phyloP scores from a whole-genome alignment of 2,113 vertebrate species.

The Haemorhous mexicanus region DNA sequence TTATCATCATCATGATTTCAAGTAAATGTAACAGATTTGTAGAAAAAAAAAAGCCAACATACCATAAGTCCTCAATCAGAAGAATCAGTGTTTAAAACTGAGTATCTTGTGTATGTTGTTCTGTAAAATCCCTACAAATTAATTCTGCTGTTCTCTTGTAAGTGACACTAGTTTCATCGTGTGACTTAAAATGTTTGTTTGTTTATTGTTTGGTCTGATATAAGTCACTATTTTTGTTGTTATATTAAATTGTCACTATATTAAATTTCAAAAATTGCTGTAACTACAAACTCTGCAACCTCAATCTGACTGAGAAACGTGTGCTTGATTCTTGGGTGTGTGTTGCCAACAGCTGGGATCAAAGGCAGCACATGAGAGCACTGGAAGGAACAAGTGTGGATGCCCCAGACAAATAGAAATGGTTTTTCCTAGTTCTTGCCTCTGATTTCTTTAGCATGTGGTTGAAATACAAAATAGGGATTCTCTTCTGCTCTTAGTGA shows the following conservation, averaged over 20 bases:
- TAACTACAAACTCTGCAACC: neutral
- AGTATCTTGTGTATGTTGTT: neutral
- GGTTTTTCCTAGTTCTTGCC: neutral
- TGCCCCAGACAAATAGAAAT: fast-evolving
- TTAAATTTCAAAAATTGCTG: neutral
- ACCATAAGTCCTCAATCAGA: neutral
- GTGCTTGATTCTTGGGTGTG: neutral
- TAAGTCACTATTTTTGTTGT: neutral
- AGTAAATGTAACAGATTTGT: slow-evolving; percentile 28
- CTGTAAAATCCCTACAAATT: neutral
- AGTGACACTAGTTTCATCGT: neutral
- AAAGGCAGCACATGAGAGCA: neutral
- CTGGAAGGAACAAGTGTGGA: neutral
- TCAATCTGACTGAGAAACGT: fast-evolving
- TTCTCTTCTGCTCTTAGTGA: neutral
- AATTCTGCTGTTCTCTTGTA: neutral
- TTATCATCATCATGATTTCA: neutral
- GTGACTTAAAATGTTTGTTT: neutral
- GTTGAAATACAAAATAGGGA: neutral
- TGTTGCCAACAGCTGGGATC: neutral
- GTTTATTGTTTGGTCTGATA: neutral
- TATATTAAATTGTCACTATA: neutral
- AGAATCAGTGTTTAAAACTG: slow-evolving; percentile 53
- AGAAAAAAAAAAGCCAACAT: neutral
- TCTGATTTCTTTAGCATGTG: neutral